These are phyloP conservation scores for Acrocephalus arundinaceus DNA, from an alignment of 2,113 vertebrate genomes.

Conservation along the genomic window DNA sequence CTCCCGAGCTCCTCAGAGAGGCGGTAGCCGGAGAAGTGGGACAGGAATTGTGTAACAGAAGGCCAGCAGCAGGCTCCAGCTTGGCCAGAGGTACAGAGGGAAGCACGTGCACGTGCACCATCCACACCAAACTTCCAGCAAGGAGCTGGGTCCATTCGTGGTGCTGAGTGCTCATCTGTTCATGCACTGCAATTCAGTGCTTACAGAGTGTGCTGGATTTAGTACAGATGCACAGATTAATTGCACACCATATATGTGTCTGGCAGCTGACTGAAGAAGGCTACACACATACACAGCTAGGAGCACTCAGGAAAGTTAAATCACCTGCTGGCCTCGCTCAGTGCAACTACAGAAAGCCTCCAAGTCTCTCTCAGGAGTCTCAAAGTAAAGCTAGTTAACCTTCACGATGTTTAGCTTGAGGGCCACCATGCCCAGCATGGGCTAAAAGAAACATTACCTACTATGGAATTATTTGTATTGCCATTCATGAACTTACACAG, in stretches of 20 bases:
- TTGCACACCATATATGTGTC: neutral
- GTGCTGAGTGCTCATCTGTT: neutral
- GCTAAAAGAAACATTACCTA: slow-evolving; percentile 41
- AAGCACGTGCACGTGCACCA: rapidly evolving
- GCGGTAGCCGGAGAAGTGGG: rapidly evolving
- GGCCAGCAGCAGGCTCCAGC: neutral
- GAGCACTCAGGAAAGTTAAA: neutral
- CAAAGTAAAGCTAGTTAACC: neutral
- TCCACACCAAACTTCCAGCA: neutral
- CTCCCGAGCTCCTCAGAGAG: neutral
- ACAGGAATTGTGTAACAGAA: neutral
- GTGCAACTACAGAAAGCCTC: neutral
- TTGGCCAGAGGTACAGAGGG: neutral
- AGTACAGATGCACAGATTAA: neutral
- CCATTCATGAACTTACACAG: neutral
- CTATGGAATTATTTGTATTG: slow-evolving; percentile 31
- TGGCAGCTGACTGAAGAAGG: slow-evolving; percentile 7
- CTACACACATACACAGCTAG: neutral
- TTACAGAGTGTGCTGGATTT: neutral
- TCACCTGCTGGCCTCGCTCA: neutral
- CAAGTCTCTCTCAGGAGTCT: neutral
- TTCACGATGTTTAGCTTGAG: neutral
- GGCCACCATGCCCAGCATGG: neutral
- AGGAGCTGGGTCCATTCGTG: neutral
- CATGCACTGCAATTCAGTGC: neutral